Percentiles rank a stretch among this genome's conserved stretches.
phyloP scores from a whole-genome alignment of 2,113 vertebrate genomes.

The Macrotus californicus region DNA sequence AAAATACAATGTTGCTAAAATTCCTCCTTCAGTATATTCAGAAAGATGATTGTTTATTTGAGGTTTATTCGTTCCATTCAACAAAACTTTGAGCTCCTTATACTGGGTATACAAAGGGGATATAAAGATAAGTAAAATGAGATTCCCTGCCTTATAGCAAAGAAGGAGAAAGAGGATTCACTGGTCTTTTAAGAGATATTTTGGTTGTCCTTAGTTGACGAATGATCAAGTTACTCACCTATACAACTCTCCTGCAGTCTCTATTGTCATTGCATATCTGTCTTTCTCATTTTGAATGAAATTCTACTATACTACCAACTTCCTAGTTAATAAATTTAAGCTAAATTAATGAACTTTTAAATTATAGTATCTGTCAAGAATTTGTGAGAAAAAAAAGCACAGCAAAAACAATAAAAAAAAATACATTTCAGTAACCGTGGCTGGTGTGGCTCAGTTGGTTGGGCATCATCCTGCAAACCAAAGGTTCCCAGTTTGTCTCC shows the following conservation, averaged over 20 bases:
- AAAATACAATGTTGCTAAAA: not conserved
- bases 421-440: no score
- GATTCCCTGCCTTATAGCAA: not conserved
- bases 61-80: not conserved
- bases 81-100: not conserved
- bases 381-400: not conserved
- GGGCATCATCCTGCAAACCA: no score
- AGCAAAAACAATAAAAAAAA: not conserved
- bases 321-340: not conserved
- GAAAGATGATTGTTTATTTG: not conserved
- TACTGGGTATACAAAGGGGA: not conserved
- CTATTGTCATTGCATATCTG: not conserved
- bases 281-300: not conserved
- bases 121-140: not conserved
- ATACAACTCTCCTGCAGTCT: not conserved
- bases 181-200: not conserved
- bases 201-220: not conserved
- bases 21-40: not conserved
- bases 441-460: no score
- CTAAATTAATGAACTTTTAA: not conserved
- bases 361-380: not conserved
- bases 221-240: not conserved
- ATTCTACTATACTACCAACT: not conserved
- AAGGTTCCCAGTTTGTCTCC: no score
- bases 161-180: not conserved